phyloP scores from a whole-genome alignment of 1,140 invertebrate species.

The Colletes gigas region DNA sequence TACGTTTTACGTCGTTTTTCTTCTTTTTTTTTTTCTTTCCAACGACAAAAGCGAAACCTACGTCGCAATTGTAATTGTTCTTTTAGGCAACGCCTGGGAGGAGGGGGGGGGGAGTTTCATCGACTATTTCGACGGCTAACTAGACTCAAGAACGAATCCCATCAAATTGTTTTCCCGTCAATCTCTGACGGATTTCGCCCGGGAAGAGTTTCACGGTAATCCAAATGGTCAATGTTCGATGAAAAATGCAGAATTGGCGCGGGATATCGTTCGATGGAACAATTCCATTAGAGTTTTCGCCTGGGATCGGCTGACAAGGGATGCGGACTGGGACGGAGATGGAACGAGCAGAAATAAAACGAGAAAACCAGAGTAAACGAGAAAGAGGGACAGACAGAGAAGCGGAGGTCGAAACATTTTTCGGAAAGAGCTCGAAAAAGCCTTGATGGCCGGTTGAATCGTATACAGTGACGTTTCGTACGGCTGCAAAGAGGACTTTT shows the following conservation, averaged over 20 bases:
- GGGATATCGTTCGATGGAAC: slow-evolving; percentile 61
- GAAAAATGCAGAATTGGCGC: slow-evolving; percentile 61
- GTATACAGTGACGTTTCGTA: slow-evolving; percentile 41
- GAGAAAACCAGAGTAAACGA: not conserved
- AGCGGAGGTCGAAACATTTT: slow-evolving; percentile 47
- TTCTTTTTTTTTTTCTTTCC: not conserved
- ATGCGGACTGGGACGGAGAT: slow-evolving; percentile 50
- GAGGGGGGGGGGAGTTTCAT: no score
- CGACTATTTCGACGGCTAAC: slow-evolving; percentile 18
- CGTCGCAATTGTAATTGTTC: not conserved
- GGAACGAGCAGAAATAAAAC: slow-evolving; percentile 49
- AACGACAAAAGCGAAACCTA: not conserved
- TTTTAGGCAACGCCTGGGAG: not conserved
- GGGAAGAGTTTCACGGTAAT: slow-evolving; percentile 47
- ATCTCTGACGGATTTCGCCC: slow-evolving; percentile 44
- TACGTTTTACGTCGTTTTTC: not conserved
- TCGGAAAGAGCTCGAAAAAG: slow-evolving; percentile 40
- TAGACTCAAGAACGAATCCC: not conserved
- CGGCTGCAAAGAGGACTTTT: slow-evolving; percentile 7
- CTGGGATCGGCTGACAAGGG: slow-evolving; percentile 60
- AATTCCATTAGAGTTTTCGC: slow-evolving; percentile 67
- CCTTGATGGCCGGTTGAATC: slow-evolving; percentile 45
- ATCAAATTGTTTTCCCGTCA: slow-evolving; percentile 39
- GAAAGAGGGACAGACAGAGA: not conserved
- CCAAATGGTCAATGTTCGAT: slow-evolving; percentile 59